Evolutionary conservation across 2,888 invertebrate genomes (phyloP).

Genomic region (Nebria salina): DNA sequence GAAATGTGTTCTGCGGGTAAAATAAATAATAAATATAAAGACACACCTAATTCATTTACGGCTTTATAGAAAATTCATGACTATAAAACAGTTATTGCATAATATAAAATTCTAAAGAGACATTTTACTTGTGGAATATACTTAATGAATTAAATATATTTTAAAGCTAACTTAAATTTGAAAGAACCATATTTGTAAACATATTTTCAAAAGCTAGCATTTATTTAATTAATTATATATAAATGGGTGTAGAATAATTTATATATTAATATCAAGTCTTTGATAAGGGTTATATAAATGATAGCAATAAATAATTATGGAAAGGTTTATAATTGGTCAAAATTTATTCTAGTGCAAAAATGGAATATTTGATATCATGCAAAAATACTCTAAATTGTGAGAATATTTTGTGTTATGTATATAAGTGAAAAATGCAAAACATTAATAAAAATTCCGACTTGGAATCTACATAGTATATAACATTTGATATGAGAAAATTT

Average conservation of each 20-base stretch:
- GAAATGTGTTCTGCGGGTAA: background rate
- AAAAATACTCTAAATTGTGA: background rate
- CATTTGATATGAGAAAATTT: conserved; percentile 37
- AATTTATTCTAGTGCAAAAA: background rate
- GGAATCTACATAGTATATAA: conserved; percentile 33
- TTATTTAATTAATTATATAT: background rate
- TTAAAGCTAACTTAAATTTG: too few species aligned
- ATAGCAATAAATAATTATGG: background rate
- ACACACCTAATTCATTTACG: too few species aligned
- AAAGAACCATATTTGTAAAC: background rate
- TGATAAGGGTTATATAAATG: background rate
- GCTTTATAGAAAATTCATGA: too few species aligned
- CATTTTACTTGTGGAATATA: too few species aligned
- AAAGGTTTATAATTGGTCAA: background rate
- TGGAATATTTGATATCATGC: background rate
- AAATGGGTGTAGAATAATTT: background rate
- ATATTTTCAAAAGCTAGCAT: background rate
- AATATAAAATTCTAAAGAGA: too few species aligned
- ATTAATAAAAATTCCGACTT: conserved; percentile 35
- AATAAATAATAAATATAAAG: background rate
- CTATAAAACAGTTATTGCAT: too few species aligned
- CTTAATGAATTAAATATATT: too few species aligned
- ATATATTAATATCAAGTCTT: background rate
- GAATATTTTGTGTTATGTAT: too few species aligned
- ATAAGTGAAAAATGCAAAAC: conserved; percentile 28